phyloP scores from a whole-genome alignment of 2,113 vertebrate species.

The Sminthopsis crassicaudata region DNA sequence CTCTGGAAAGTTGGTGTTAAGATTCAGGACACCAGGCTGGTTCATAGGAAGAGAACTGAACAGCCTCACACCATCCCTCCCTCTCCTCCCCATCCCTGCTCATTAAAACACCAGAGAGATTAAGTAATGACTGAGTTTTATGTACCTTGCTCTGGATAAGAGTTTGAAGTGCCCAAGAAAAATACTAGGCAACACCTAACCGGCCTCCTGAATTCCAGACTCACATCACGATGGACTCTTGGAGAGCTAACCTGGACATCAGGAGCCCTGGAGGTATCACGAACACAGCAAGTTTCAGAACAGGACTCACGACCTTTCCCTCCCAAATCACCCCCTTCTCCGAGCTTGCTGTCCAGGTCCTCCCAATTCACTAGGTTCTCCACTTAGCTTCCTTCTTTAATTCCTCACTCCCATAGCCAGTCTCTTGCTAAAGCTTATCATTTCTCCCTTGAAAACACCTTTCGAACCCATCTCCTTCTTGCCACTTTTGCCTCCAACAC shows the following conservation, averaged over 20 bases:
- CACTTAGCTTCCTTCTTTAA: neutral
- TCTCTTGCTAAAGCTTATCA: neutral
- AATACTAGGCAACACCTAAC: neutral
- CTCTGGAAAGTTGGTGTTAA: neutral
- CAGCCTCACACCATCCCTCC: neutral
- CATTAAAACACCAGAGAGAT: conserved; percentile 69
- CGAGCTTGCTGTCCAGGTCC: neutral
- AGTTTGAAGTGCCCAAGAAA: neutral
- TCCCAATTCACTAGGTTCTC: neutral
- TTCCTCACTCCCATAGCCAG: neutral
- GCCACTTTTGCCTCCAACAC: neutral
- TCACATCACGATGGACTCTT: neutral
- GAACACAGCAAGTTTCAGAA: neutral
- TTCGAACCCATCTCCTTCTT: neutral
- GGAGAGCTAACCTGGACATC: neutral
- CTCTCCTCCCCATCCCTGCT: conserved; percentile 5
- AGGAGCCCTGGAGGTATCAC: neutral
- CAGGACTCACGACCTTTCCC: neutral
- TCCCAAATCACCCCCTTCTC: neutral
- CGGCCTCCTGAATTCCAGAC: neutral
- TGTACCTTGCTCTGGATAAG: neutral
- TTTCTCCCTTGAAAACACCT: neutral
- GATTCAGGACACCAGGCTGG: neutral
- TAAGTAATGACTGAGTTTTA: conserved; percentile 58
- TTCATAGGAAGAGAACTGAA: neutral